Base-by-base conservation (phyloP, 1,140 invertebrate species). In the Popillia japonica region DNA sequence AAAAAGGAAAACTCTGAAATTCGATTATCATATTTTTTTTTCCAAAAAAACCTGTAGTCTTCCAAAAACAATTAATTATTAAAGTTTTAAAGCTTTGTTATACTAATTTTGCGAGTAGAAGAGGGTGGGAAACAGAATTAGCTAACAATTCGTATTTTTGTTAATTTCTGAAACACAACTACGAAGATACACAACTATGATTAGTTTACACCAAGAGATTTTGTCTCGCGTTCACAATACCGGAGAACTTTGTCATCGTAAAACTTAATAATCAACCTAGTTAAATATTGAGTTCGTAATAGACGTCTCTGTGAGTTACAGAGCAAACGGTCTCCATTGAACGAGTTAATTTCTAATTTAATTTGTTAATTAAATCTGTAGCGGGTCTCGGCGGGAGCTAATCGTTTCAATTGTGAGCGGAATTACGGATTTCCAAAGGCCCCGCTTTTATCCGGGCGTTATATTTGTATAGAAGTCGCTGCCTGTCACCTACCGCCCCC, bases 331-430 rank as follows among this genome's bases (percentile, higher is more conserved):
- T 81, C 81, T 80, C 81, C 78, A 84, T 83, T 80, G 80, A 88
- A 89, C 88, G 87, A 88, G 88, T 89, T 89, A 89, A 89, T 89
- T 89, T 89, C 87, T 88, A 89, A 89, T 89, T 89, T 89, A 89
- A 89, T 89, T 89, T 88, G 88, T 88, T 89, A 89, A 89, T 89
- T 89, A 89, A 89, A 87, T 87, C 87, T 86, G 81, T 82, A 81
- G 79, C 80, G 78, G 61, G 75, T 77, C 82, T 77, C 82, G 79
- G 82, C 81, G 81, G 83, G 83, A 80, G 84, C 84, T 85, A 85
- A 85, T 85, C 84, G 84, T 72, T 83, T 83, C 80, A 77, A 85
- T 85, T 85, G 83, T 85, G 76, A 59, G 59, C 79, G 80, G 79
- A 85, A 85, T 85, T 85, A 85, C 83, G 83, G 83, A 83, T 84